Base-by-base conservation (phyloP, 2,888 invertebrate genomes). In the Conops quadrifasciatus region DNA sequence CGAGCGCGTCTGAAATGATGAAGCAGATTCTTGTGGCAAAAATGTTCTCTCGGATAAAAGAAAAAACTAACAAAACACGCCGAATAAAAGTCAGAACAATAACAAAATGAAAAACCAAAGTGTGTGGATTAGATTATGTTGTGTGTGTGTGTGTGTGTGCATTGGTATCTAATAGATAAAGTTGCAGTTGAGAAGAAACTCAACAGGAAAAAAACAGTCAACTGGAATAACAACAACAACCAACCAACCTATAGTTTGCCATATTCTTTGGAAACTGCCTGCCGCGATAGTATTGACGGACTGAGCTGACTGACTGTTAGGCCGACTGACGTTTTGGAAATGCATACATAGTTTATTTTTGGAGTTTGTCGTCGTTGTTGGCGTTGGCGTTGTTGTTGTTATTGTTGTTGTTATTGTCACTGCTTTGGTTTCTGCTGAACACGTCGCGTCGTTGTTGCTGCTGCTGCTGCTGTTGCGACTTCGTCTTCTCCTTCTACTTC, bases 151-250 rank as follows among this genome's bases (percentile, higher is more conserved):
- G 30, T 51, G 63, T 19, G 28, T n/a, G 45, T 60, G 62, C n/a
- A 30, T 65, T n/a, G 21, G 45, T 49, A 16, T 59, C 67, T 60
- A 67, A 67, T 67, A 59, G 47, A 67, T 49, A 59, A 59, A 49
- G 49, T 19, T 49, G 49, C 49, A 49, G n/a, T 63, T 70, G 71
- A 36, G 9, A 36, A 4, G 36, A 36, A 36, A 36, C 36, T n/a
- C n/a, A n/a, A n/a, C n/a, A n/a, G n/a, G n/a, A 67, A 70, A 69
- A 58, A 68, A 70, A 63, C 21, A 30, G 67, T 73, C 67, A 67
- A 63, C 66, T 62, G 26, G 4, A 58, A 43, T 56, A 67, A 24
- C 64, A 53, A 53, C 53, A 49, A 58, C 47, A 58, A 60, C 49
- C 15, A 49, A 49, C 36, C 36, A 9, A 36, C 36, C 36, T 36